Percentiles rank a stretch among this genome's conserved stretches.
phyloP scores from a whole-genome alignment of 2,888 invertebrate genomes.

The Electrophaes corylata region DNA sequence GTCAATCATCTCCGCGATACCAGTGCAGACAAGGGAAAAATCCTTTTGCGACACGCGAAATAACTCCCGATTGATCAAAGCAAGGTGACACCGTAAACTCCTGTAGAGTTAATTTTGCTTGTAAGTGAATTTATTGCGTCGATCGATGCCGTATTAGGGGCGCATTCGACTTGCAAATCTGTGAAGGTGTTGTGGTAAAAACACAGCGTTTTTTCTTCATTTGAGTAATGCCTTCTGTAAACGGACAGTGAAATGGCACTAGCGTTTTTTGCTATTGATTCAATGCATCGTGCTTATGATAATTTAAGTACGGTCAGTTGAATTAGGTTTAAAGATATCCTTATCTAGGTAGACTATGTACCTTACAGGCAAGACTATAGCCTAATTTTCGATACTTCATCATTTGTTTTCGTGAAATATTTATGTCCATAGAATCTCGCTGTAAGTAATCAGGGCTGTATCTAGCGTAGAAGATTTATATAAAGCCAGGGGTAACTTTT shows the following conservation, averaged over 20 bases:
- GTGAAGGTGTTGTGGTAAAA: conserved; percentile 32
- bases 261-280: conserved; percentile 3
- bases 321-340: neutral
- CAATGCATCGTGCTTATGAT: neutral
- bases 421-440: too few relatives aligned
- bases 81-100: conserved; percentile 65
- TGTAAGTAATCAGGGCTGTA: too few relatives aligned
- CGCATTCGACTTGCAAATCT: conserved; percentile 42
- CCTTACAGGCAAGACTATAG: neutral
- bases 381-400: neutral
- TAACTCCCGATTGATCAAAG: conserved; percentile 76
- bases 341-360: neutral
- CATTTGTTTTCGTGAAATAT: too few relatives aligned
- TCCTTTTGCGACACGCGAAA: conserved; percentile 70
- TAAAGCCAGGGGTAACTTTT: too few relatives aligned
- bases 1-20: conserved; percentile 78
- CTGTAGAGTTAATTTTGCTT: conserved; percentile 74
- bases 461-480: too few relatives aligned
- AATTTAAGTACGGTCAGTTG: neutral
- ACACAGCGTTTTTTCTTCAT: conserved; percentile 28
- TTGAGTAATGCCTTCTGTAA: conserved; percentile 35
- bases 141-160: conserved; percentile 49
- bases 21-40: conserved; percentile 78
- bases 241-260: conserved; percentile 26
- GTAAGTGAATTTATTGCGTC: conserved; percentile 56